Conservation (phyloP, 1,140 invertebrate species). For the Megalonaias nervosa region DNA sequence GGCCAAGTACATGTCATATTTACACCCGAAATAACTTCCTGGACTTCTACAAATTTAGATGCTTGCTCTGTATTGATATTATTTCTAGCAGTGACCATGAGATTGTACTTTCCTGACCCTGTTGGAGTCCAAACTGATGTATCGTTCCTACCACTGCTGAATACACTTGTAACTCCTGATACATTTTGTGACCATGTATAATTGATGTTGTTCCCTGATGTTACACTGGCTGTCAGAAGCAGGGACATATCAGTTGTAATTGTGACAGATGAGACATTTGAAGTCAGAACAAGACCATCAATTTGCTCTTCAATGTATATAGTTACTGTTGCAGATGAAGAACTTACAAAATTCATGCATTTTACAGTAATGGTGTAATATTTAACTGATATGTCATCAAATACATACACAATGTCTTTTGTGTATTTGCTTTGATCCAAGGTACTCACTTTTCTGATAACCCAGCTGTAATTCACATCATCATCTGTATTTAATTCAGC, state of each 20-base stretch:
- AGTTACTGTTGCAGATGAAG: too few species aligned
- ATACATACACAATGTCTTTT: too few species aligned
- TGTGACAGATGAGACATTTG: too few species aligned
- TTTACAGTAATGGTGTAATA: too few species aligned
- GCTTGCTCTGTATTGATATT: constrained; percentile 30
- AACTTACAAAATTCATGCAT: too few species aligned
- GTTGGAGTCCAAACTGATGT: constrained; percentile 21
- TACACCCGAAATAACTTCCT: constrained; percentile 38
- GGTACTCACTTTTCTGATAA: background rate
- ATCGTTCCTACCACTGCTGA: constrained; percentile 2
- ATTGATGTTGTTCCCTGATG: constrained; percentile 15
- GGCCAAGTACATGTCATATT: constrained; percentile 17
- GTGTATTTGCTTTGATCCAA: background rate
- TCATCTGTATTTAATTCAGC: background rate
- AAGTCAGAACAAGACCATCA: too few species aligned
- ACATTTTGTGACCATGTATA: constrained; percentile 27
- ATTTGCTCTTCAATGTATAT: too few species aligned
- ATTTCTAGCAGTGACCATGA: constrained; percentile 47
- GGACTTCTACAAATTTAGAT: constrained; percentile 38
- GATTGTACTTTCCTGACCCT: constrained; percentile 26
- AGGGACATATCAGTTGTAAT: too few species aligned
- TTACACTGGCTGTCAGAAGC: constrained; percentile 13
- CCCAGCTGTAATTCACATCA: background rate
- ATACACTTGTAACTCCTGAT: background rate
- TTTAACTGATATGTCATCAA: too few species aligned